Conservation (phyloP, 2,888 invertebrate genomes). For the Drosophila paranaensis region DNA sequence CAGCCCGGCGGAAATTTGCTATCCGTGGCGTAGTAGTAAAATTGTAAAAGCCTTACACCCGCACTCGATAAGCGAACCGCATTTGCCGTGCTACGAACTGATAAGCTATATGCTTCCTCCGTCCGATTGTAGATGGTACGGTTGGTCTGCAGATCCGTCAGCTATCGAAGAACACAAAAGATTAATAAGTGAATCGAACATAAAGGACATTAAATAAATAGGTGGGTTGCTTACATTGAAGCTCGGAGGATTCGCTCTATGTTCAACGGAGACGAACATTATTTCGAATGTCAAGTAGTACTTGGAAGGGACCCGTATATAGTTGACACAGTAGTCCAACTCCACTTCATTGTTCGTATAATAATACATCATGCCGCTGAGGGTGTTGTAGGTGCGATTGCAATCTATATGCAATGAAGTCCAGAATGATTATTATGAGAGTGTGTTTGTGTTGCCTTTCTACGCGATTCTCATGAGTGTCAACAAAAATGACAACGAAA, state of each 20-base stretch:
- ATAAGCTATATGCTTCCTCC: not conserved
- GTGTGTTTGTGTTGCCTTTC: not conserved
- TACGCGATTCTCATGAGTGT: not conserved
- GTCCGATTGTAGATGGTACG: constrained; percentile 50
- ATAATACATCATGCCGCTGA: constrained; percentile 86
- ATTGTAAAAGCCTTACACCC: constrained; percentile 3
- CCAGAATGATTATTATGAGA: not conserved
- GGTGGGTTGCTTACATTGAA: constrained; percentile 60
- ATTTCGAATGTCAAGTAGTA: constrained; percentile 89
- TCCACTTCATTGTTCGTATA: fast-evolving
- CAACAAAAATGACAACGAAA: too few species aligned
- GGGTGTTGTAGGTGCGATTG: constrained; percentile 87
- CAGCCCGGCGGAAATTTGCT: constrained; percentile 68
- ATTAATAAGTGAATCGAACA: not conserved
- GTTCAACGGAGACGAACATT: constrained; percentile 83
- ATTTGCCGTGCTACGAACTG: constrained; percentile 59
- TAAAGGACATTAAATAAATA: too few species aligned
- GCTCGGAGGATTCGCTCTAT: constrained; percentile 18
- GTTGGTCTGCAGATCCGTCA: constrained; percentile 69
- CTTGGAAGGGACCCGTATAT: constrained; percentile 88
- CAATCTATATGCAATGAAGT: constrained; percentile 63
- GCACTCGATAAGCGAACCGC: constrained; percentile 58
- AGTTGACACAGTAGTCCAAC: constrained; percentile 86
- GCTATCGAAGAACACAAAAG: constrained; percentile 41
- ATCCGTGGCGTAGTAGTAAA: constrained; percentile 66